Conservation (phyloP, 2,888 invertebrate genomes). For the Perizoma flavofasciatum region DNA sequence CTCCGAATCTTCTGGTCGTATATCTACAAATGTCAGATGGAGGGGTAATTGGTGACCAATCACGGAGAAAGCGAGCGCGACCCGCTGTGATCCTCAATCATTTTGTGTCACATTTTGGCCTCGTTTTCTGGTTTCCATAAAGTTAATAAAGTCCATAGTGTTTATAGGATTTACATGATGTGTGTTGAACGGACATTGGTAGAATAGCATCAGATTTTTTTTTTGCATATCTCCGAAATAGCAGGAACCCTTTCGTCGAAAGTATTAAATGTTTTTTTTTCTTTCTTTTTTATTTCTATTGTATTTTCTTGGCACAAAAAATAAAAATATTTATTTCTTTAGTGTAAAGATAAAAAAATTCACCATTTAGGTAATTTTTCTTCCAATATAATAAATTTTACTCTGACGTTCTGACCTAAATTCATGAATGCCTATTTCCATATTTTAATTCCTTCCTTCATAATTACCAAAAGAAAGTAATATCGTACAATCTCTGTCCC, state of each 20-base stretch:
- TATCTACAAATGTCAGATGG: conserved; percentile 48
- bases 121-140: conserved; percentile 37
- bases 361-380: too few species aligned
- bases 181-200: too few species aligned
- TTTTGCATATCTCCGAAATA: too few species aligned
- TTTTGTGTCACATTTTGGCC: conserved; percentile 50
- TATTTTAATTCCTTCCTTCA: background rate
- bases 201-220: too few species aligned
- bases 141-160: too few species aligned
- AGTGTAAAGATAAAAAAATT: too few species aligned
- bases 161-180: background rate
- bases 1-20: conserved; percentile 37
- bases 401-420: conserved; percentile 14
- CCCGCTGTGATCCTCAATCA: conserved; percentile 40
- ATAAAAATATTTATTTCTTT: too few species aligned
- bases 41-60: conserved; percentile 65
- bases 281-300: too few species aligned
- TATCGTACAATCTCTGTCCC: conserved; percentile 14
- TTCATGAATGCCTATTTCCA: conserved; percentile 9
- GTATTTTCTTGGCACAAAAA: too few species aligned
- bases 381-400: background rate
- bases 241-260: too few species aligned
- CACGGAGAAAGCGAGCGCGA: conserved; percentile 64
- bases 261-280: too few species aligned
- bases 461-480: conserved; percentile 26